Percentiles rank a stretch among this genome's conserved stretches.
Conservation (phyloP, 2,797 vertebrate genomes). For the Anabacerthia variegaticeps region DNA sequence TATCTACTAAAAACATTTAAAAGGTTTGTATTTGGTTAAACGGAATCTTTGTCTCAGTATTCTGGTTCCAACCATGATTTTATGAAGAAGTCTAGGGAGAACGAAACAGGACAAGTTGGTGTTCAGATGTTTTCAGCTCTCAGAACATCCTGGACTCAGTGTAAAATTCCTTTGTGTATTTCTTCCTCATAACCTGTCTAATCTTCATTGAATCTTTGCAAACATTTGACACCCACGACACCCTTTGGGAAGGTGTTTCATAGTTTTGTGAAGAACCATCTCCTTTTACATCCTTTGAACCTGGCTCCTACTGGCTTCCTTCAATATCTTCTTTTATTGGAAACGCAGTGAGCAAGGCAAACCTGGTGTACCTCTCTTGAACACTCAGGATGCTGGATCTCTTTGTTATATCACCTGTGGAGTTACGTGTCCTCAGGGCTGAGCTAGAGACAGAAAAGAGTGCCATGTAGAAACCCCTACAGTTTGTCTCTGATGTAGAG, state of each 20-base stretch:
- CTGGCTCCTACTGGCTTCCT: not conserved
- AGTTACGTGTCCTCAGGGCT: not conserved
- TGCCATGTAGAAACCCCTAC: not conserved
- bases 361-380: not conserved
- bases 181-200: not conserved
- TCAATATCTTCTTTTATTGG: not conserved
- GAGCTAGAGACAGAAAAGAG: not conserved
- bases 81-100: not conserved
- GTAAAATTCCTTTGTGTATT: not conserved
- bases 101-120: not conserved
- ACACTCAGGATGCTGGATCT: not conserved
- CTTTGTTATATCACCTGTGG: not conserved
- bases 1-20: not conserved
- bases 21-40: not conserved
- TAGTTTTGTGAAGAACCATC: not conserved
- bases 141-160: not conserved
- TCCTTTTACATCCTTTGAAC: not conserved
- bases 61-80: not conserved
- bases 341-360: not conserved
- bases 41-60: not conserved
- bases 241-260: not conserved
- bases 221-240: not conserved
- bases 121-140: not conserved
- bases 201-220: not conserved
- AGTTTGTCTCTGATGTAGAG: not conserved